Evolutionary conservation across 2,797 vertebrate species (phyloP).

Genomic region (Amazona ochrocephala): DNA sequence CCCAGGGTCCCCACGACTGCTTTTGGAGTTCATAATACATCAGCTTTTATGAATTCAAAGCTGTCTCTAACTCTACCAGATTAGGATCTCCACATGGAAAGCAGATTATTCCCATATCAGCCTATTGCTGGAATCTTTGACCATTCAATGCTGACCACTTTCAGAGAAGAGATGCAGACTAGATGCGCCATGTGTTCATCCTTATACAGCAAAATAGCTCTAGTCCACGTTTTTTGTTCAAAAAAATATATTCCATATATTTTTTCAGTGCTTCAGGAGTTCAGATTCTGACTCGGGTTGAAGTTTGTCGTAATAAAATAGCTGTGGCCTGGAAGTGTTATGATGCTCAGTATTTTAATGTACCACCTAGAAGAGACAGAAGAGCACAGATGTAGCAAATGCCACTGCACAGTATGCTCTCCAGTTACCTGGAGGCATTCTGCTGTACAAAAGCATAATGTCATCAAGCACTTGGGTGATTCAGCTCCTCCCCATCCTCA

Average conservation of each 20-base stretch:
- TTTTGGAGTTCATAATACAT: neutral
- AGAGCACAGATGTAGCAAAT: conserved; percentile 2
- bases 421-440: neutral
- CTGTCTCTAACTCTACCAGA: neutral
- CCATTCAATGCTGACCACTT: neutral
- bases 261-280: neutral
- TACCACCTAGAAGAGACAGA: neutral
- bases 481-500: conserved; percentile 15
- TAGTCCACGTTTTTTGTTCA: neutral
- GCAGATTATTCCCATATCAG: neutral
- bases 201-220: neutral
- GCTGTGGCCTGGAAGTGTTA: neutral
- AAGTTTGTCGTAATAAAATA: conserved; percentile 1
- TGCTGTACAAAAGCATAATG: neutral
- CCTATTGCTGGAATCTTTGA: neutral
- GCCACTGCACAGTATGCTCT: conserved; percentile 16
- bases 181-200: neutral
- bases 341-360: neutral
- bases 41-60: neutral
- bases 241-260: neutral
- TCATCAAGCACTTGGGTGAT: neutral
- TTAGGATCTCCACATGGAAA: neutral
- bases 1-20: rapidly evolving
- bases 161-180: neutral
- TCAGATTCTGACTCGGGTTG: neutral